phyloP scores from a whole-genome alignment of 2,797 vertebrate species.

The Cynodonichthys magdalenae region DNA sequence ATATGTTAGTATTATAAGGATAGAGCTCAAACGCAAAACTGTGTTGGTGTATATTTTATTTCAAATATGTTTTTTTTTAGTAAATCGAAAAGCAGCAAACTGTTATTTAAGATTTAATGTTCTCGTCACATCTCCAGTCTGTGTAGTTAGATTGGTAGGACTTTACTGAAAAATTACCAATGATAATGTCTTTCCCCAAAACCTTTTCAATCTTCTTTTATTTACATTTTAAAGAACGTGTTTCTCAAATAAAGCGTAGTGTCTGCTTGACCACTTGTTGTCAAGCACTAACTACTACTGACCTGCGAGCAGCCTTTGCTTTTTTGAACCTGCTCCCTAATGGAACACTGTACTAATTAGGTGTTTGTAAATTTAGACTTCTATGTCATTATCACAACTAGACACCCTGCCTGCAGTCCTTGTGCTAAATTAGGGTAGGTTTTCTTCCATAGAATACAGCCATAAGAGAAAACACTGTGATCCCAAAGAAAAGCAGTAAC shows the following conservation, averaged over 20 bases:
- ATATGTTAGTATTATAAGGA: too few species aligned
- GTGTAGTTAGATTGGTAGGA: too few species aligned
- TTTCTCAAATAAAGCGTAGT: neutral
- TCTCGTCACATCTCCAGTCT: too few species aligned
- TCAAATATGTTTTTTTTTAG: too few species aligned
- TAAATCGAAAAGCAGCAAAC: too few species aligned
- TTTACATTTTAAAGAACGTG: neutral
- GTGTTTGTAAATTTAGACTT: neutral
- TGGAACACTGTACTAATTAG: neutral
- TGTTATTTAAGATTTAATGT: too few species aligned
- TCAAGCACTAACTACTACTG: neutral
- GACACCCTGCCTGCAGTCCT: neutral
- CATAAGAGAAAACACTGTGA: neutral
- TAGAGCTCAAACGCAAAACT: too few species aligned
- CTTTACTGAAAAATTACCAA: too few species aligned
- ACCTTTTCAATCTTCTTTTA: neutral
- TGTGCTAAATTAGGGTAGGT: neutral
- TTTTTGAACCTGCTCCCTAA: too few species aligned
- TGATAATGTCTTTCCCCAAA: neutral
- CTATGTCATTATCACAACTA: neutral
- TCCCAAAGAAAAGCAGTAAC: constrained; percentile 1
- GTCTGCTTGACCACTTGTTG: constrained; percentile 1
- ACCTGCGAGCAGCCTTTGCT: neutral
- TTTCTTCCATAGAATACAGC: neutral
- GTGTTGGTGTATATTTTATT: too few species aligned